Conservation (phyloP, 35 echinoderm and acorn worm species). For the Anneissia japonica region DNA sequence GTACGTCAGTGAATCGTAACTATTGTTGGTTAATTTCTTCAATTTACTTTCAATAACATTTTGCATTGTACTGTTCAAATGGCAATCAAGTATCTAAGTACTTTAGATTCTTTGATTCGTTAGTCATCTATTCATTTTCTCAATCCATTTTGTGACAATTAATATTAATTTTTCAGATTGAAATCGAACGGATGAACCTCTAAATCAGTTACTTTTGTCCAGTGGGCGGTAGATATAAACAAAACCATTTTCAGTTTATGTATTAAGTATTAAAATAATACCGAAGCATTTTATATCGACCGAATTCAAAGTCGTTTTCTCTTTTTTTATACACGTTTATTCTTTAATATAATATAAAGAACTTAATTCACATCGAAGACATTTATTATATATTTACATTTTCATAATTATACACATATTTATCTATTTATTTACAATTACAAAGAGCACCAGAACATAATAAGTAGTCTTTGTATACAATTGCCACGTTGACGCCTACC, state of each 20-base stretch:
- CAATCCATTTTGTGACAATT: background rate
- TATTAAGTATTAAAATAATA: background rate
- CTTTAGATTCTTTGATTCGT: background rate
- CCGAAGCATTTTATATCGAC: too few species aligned
- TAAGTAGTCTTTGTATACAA: too few species aligned
- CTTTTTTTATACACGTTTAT: background rate
- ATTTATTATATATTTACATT: background rate
- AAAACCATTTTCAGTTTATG: background rate
- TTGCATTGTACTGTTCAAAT: background rate
- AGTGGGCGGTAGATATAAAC: background rate
- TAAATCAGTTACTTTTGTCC: background rate
- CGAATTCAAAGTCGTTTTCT: background rate
- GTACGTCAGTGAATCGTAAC: background rate
- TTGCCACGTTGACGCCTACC: too few species aligned
- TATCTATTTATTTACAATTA: background rate
- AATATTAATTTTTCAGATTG: background rate
- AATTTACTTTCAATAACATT: background rate
- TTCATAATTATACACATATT: background rate
- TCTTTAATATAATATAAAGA: background rate
- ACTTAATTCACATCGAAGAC: background rate
- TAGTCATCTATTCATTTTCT: background rate
- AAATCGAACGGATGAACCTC: background rate
- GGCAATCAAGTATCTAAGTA: background rate
- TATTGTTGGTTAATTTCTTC: background rate
- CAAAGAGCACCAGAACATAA: background rate